Base-by-base conservation (phyloP, 92 coral and sea anemone genomes). In the Metridium senile region DNA sequence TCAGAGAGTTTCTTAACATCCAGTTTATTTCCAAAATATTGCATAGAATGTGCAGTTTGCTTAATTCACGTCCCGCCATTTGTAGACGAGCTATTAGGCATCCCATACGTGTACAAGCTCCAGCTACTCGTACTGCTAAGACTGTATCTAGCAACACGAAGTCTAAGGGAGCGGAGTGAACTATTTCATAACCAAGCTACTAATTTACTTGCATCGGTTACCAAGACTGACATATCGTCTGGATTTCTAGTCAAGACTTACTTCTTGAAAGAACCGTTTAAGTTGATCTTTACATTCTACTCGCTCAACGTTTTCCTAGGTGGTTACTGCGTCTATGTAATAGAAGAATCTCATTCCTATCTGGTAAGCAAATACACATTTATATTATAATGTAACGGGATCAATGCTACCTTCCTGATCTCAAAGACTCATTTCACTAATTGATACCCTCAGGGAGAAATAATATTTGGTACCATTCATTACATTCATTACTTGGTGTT, bases 271-370 rank as follows among this genome's bases (percentile, higher is more conserved):
- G 80, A 86, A 70, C 99, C 99, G 17, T 96, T 89, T 80, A 61
- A 84, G 35, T 78, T 96, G 25, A 92, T 93, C 49, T 81, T 90
- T 27, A 89, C 88, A 22, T 87, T 93, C 49, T 96, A 96, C 68
- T 57, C 92, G 25, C 89, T 96, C 19, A 96, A 92, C 72, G 89
- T 96, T 6, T 96, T 96, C 73, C 87, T 96, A 27, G 99, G 99
- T 1, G 99, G 97, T 10, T 96, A 96, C 75, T 84, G 89, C 61
- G 89, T 96, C 20, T 88, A 96, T 31, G 89, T 89, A 13, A 84
- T 96, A 13, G 99, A 96, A 74, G 91, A 93, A 17, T 71, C 89
- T 1, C 96, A 83, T 57, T 63, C 76, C 8, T 96, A 96, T 77
- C 74, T 96, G 98, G 99, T 96, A 74, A 89, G 99, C 87, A n/a